Evolutionary conservation across 2,797 vertebrate genomes (phyloP).

Genomic region (Hephaestus fuliginosus): DNA sequence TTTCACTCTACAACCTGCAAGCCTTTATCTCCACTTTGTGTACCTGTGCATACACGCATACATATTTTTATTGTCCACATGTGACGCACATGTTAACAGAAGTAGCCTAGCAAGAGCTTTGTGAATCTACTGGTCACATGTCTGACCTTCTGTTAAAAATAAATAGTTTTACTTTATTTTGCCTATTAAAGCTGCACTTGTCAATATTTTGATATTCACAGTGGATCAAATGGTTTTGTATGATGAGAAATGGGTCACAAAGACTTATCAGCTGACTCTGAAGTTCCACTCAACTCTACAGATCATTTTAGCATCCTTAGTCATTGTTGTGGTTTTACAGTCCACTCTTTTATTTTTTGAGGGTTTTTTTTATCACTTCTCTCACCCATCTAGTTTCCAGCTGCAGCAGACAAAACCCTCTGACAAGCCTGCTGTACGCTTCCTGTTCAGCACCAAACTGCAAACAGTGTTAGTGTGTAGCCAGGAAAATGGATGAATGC

Average conservation of each 20-base stretch:
- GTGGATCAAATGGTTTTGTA: not conserved
- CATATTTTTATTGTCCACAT: constrained; percentile 2
- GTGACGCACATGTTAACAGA: not conserved
- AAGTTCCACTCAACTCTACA: not conserved
- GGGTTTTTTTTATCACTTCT: not conserved
- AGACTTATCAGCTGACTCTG: not conserved
- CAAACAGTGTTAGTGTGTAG: no score
- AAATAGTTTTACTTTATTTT: not conserved
- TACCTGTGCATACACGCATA: constrained; percentile 3
- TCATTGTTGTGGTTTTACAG: not conserved
- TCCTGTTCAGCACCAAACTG: no score
- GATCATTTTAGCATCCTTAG: not conserved
- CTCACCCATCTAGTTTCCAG: not conserved
- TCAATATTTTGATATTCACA: not conserved
- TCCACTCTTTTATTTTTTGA: not conserved
- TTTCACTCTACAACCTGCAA: constrained; percentile 35
- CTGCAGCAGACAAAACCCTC: not conserved
- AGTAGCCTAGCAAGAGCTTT: not conserved
- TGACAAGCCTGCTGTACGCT: no score
- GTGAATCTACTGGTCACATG: not conserved
- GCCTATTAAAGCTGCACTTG: not conserved
- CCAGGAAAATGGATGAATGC: no score
- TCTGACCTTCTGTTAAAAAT: not conserved
- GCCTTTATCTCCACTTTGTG: not conserved
- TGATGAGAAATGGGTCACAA: not conserved